These are phyloP conservation scores for Troides oblongomaculatus DNA, from an alignment of 2,888 invertebrate genomes.

Conservation along the genomic window DNA sequence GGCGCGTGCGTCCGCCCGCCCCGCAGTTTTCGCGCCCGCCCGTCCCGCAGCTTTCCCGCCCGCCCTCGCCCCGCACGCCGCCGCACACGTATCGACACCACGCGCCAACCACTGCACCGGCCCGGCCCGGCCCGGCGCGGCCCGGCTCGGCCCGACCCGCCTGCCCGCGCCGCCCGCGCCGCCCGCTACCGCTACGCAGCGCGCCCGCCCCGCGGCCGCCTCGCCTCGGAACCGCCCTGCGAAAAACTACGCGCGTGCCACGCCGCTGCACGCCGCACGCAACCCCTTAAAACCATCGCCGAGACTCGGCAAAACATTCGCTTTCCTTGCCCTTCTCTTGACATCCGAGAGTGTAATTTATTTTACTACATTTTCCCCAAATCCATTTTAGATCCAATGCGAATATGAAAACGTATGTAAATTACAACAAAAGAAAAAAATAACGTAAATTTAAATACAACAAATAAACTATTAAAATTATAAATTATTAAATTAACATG, in stretches of 20 bases:
- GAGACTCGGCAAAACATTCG: conserved; percentile 50
- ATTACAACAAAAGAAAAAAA: neutral
- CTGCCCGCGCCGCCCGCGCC: conserved; percentile 35
- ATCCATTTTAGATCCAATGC: neutral
- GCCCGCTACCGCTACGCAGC: conserved; percentile 42
- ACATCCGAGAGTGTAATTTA: conserved; percentile 44
- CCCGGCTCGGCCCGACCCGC: conserved; percentile 44
- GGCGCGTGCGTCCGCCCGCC: conserved; percentile 52
- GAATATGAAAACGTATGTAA: neutral
- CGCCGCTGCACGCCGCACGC: conserved; percentile 39
- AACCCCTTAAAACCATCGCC: conserved; percentile 39
- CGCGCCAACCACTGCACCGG: conserved; percentile 68
- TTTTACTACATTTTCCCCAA: conserved; percentile 35
- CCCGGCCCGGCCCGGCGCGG: conserved; percentile 39
- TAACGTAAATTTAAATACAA: neutral
- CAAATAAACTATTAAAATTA: neutral
- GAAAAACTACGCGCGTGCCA: conserved; percentile 33
- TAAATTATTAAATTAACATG: neutral
- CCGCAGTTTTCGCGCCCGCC: conserved; percentile 37
- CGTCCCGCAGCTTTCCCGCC: conserved; percentile 38
- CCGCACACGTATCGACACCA: conserved; percentile 71
- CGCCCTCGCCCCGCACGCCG: conserved; percentile 38
- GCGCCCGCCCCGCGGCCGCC: conserved; percentile 45
- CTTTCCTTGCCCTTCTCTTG: conserved; percentile 46
- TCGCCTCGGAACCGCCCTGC: conserved; percentile 44